These are phyloP conservation scores for Chitala chitala DNA, from an alignment of 2,113 vertebrate species.

Conservation along the genomic window DNA sequence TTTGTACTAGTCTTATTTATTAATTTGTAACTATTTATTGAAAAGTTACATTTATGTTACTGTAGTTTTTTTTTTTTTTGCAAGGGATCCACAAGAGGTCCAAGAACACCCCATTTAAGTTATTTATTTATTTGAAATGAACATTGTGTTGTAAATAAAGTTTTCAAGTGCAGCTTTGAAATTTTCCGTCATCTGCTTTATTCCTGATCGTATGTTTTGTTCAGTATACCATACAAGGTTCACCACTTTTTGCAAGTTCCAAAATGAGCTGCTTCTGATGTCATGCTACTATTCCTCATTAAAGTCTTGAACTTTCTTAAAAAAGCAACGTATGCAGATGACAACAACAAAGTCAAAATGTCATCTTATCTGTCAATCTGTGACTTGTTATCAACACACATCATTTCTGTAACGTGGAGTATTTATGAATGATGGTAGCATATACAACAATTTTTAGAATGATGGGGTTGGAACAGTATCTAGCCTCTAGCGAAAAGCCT, in stretches of 20 bases:
- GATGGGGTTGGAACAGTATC: background rate
- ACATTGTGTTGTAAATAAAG: slow-evolving; percentile 5
- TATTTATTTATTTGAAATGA: slow-evolving; percentile 25
- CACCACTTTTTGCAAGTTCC: too few relatives aligned
- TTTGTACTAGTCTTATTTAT: slow-evolving; percentile 26
- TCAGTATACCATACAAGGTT: too few relatives aligned
- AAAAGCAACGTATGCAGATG: too few relatives aligned
- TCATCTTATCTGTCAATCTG: background rate
- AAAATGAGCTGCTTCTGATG: too few relatives aligned
- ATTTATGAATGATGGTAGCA: background rate
- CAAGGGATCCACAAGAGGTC: background rate
- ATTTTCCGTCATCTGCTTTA: background rate
- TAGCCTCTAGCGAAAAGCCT: background rate
- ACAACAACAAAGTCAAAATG: too few relatives aligned
- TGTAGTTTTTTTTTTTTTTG: slow-evolving; percentile 5
- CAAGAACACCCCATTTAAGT: background rate
- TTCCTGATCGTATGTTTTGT: too few relatives aligned
- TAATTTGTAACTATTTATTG: slow-evolving; percentile 26
- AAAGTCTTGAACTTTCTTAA: too few relatives aligned
- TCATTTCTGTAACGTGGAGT: background rate
- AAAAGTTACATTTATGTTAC: slow-evolving; percentile 1
- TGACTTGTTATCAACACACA: background rate
- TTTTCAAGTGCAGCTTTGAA: background rate
- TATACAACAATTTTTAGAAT: background rate
- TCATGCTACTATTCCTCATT: too few relatives aligned